Conservation (phyloP, 2,888 invertebrate species). For the Linnaemya tessellans region DNA sequence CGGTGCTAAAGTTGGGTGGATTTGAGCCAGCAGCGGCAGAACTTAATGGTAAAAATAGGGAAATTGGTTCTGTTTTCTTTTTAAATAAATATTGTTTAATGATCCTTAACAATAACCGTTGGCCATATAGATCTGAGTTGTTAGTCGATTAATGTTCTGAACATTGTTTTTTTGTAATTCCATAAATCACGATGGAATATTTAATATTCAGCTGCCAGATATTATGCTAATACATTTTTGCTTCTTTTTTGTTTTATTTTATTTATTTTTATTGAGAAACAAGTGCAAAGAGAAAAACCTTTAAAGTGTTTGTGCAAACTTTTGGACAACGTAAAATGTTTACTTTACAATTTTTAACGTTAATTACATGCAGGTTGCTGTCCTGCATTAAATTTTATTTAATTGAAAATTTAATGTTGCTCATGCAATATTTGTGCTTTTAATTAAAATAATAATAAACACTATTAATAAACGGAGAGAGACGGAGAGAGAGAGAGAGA, state of each 20-base stretch:
- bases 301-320: not conserved
- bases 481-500: not conserved
- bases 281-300: not conserved
- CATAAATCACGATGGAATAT: not conserved
- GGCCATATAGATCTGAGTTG: not conserved
- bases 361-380: not conserved
- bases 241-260: not conserved
- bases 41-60: not conserved
- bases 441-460: constrained; percentile 15
- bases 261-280: not conserved
- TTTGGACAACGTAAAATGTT: not conserved
- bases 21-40: not conserved
- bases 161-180: not conserved
- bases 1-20: not conserved
- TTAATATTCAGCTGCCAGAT: not conserved
- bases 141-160: not conserved
- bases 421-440: not conserved
- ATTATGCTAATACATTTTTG: not conserved
- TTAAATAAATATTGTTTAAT: constrained; percentile 1
- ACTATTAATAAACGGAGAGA: not conserved
- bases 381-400: not conserved
- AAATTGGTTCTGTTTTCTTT: not conserved
- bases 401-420: not conserved
- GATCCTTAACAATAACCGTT: not conserved
- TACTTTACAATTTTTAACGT: not conserved